phyloP scores from a whole-genome alignment of 2,797 vertebrate species.

The Melanotaenia nigrans region DNA sequence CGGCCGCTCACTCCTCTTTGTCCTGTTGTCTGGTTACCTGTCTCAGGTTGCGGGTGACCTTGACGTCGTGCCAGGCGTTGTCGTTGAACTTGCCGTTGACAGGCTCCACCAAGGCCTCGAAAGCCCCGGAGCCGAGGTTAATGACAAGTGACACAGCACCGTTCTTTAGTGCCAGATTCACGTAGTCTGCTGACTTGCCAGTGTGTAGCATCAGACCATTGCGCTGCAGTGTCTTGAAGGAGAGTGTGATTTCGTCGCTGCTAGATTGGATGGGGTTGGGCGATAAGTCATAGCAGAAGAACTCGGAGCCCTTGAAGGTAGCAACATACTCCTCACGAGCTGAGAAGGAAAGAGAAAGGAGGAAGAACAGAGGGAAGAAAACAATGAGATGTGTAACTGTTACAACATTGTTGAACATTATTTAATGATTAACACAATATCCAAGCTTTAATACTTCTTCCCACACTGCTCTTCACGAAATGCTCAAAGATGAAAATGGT shows the following conservation, averaged over 20 bases:
- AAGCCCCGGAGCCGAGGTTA: slow-evolving; percentile 99
- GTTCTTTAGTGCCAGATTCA: slow-evolving; percentile 99
- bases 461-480: slow-evolving; percentile 67
- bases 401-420: slow-evolving; percentile 50
- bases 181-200: slow-evolving; percentile 98
- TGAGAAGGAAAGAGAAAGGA: slow-evolving; percentile 65
- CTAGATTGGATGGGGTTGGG: slow-evolving; percentile 98
- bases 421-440: slow-evolving; percentile 51
- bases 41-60: slow-evolving; percentile 99
- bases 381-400: slow-evolving; percentile 41
- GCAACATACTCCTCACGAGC: slow-evolving; percentile 98
- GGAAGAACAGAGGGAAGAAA: slow-evolving; percentile 46
- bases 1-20: slow-evolving; percentile 46
- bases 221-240: slow-evolving; percentile 98
- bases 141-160: slow-evolving; percentile 99
- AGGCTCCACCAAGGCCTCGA: slow-evolving; percentile 99
- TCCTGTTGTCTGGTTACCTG: slow-evolving; percentile 95
- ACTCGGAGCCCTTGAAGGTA: slow-evolving; percentile 99
- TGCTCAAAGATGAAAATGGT: slow-evolving; percentile 72
- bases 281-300: slow-evolving; percentile 98
- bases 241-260: slow-evolving; percentile 99
- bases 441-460: slow-evolving; percentile 55
- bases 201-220: slow-evolving; percentile 99
- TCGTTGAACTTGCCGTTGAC: slow-evolving; percentile 99
- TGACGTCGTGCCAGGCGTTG: slow-evolving; percentile 99